phyloP scores from a whole-genome alignment of 2,113 vertebrate genomes.

The Calyptommatus sinebrachiatus region DNA sequence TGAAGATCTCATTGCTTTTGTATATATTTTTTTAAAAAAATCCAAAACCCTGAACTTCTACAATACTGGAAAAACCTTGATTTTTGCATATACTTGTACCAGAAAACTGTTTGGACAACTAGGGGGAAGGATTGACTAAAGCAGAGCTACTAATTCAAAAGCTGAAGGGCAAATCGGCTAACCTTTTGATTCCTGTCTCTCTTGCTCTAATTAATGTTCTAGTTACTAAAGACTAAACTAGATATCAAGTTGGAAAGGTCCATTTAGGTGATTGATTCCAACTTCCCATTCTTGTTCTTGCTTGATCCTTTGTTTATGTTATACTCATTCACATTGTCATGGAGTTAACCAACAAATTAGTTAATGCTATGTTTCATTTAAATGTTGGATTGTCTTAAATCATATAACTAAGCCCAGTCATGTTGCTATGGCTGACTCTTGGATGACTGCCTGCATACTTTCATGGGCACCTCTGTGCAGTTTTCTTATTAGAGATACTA shows the following conservation, averaged over 20 bases:
- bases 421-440: too few species aligned
- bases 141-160: background rate
- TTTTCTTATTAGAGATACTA: too few species aligned
- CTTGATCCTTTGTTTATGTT: too few species aligned
- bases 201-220: background rate
- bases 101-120: conserved; percentile 33
- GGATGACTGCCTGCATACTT: too few species aligned
- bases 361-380: too few species aligned
- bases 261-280: too few species aligned
- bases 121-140: background rate
- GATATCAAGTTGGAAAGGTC: background rate
- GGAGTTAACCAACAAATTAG: too few species aligned
- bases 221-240: background rate
- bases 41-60: conserved; percentile 17
- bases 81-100: background rate
- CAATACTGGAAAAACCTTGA: conserved; percentile 13
- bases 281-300: too few species aligned
- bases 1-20: conserved; percentile 26
- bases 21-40: conserved; percentile 27
- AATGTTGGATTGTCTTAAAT: too few species aligned
- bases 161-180: background rate
- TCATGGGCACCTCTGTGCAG: too few species aligned
- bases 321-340: too few species aligned
- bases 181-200: background rate
- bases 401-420: too few species aligned